phyloP scores from a whole-genome alignment of 2,797 vertebrate species.

The Micromesistius poutassou region DNA sequence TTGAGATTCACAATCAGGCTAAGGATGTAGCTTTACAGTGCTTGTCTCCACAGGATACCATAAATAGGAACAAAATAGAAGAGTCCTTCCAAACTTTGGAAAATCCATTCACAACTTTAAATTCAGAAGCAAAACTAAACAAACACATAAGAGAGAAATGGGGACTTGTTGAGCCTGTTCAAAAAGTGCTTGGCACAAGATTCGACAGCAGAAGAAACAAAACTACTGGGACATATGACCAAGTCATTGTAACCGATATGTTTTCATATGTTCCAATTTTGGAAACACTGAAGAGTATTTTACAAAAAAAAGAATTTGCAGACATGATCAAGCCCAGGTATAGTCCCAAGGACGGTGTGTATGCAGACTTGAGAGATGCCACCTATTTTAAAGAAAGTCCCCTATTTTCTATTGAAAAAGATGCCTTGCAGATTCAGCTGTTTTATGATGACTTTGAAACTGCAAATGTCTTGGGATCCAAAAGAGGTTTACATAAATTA shows the following conservation, averaged over 20 bases:
- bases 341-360: too few species aligned
- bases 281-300: constrained; percentile 8
- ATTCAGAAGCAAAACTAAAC: constrained; percentile 15
- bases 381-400: too few species aligned
- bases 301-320: neutral
- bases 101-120: neutral
- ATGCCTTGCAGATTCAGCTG: too few species aligned
- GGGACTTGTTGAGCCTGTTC: constrained; percentile 12
- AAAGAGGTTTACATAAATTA: constrained; percentile 12
- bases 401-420: too few species aligned
- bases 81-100: neutral
- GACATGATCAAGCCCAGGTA: neutral
- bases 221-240: constrained; percentile 14
- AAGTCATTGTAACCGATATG: neutral
- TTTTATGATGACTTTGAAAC: too few species aligned
- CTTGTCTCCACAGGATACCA: too few species aligned
- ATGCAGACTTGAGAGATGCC: too few species aligned
- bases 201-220: constrained; percentile 28
- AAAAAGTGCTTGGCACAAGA: constrained; percentile 27
- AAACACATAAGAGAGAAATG: constrained; percentile 4
- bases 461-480: constrained; percentile 9
- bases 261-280: constrained; percentile 27
- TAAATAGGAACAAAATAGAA: neutral
- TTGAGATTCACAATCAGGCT: too few species aligned
- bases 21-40: too few species aligned